phyloP scores from a whole-genome alignment of 2,797 vertebrate species.

The Chelonia mydas region DNA sequence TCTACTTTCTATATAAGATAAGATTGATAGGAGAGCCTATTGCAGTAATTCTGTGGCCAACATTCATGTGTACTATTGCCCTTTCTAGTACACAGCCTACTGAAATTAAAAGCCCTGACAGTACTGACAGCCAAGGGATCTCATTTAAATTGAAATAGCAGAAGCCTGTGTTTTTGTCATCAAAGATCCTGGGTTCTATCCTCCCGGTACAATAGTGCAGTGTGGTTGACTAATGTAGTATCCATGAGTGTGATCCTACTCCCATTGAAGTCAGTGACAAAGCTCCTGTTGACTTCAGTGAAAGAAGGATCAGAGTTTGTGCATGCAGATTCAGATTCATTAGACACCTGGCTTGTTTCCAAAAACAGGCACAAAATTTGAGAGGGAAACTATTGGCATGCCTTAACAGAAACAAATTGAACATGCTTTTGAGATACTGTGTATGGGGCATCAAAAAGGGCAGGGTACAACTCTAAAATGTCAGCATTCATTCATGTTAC shows the following conservation, averaged over 20 bases:
- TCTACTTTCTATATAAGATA: not conserved
- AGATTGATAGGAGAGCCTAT: not conserved
- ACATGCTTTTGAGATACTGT: not conserved
- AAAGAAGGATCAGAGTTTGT: not conserved
- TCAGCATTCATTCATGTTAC: constrained; percentile 29
- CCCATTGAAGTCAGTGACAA: not conserved
- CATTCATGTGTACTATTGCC: not conserved
- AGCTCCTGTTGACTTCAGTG: not conserved
- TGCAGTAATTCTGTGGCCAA: not conserved
- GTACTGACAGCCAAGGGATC: not conserved
- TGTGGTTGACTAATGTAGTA: not conserved
- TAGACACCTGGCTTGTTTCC: not conserved
- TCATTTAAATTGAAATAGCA: not conserved
- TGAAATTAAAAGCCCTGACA: not conserved
- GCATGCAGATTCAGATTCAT: not conserved
- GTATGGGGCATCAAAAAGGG: not conserved
- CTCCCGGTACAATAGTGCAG: not conserved
- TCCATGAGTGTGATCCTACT: not conserved
- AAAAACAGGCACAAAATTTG: not conserved
- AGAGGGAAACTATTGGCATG: not conserved
- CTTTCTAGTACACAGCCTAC: not conserved
- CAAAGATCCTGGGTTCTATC: not conserved
- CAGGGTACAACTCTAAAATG: constrained; percentile 4
- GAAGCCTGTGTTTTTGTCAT: not conserved
- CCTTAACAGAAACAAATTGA: not conserved